Percentiles rank a stretch among this genome's conserved stretches.
Evolutionary conservation across 1,140 invertebrate genomes (phyloP).

Genomic region (Gryllus bimaculatus): DNA sequence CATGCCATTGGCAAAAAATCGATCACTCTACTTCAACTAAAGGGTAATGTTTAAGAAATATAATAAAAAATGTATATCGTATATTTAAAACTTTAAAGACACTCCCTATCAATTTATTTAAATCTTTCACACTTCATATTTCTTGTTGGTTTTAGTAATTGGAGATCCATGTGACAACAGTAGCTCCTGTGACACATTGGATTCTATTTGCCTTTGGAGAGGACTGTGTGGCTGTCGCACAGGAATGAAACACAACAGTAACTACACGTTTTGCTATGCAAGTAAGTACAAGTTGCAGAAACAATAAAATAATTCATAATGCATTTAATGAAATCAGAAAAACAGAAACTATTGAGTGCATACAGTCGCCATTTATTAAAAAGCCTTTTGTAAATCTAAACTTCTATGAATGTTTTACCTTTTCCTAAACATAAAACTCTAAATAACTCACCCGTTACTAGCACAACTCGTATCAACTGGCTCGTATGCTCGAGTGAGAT

Average conservation of each 20-base stretch:
- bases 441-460: no score
- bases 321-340: not conserved
- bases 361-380: not conserved
- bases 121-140: not conserved
- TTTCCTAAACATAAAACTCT: no score
- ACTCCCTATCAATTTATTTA: not conserved
- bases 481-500: no score
- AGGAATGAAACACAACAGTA: not conserved
- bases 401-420: no score
- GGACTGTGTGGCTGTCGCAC: not conserved
- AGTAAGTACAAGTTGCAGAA: not conserved
- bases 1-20: no score
- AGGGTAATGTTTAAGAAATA: no score
- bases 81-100: no score
- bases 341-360: not conserved
- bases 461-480: no score
- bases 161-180: not conserved
- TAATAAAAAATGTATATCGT: no score
- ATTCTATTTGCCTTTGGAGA: not conserved
- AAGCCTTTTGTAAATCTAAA: not conserved
- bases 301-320: not conserved
- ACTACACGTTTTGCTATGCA: not conserved
- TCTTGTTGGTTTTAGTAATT: not conserved
- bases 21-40: no score
- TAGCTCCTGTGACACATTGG: not conserved